These are phyloP conservation scores for Drosophila subpulchrella DNA, from an alignment of 1,140 invertebrate species.

Conservation along the genomic window DNA sequence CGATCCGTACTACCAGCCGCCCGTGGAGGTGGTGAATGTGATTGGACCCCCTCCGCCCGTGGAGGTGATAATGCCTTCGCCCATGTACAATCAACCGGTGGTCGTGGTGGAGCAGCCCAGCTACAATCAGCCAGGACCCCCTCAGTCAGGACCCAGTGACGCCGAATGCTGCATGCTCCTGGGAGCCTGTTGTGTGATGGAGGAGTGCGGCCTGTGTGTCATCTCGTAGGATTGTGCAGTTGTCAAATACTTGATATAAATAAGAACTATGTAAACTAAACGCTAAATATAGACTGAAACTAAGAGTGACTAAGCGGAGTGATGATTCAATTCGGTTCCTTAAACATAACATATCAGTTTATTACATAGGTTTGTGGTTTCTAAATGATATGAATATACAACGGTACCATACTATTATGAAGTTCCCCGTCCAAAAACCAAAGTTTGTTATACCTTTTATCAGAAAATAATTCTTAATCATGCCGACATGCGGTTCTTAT, in stretches of 20 bases:
- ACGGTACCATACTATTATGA: too few species aligned
- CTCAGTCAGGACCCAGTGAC: constrained; percentile 28
- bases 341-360: too few species aligned
- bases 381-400: too few species aligned
- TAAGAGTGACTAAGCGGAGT: constrained; percentile 9
- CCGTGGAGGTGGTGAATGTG: constrained; percentile 39
- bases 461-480: background rate
- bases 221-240: constrained; percentile 37
- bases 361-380: too few species aligned
- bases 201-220: constrained; percentile 61
- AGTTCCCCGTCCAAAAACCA: too few species aligned
- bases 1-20: constrained; percentile 62
- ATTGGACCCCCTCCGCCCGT: constrained; percentile 37
- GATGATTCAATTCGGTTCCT: constrained; percentile 8
- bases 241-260: constrained; percentile 2
- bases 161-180: constrained; percentile 65
- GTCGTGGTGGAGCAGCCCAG: constrained; percentile 45
- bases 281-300: constrained; percentile 41
- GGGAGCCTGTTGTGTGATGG: constrained; percentile 64
- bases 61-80: constrained; percentile 33
- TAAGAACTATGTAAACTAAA: constrained; percentile 24
- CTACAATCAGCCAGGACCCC: constrained; percentile 49
- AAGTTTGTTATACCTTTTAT: background rate
- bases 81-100: constrained; percentile 17
- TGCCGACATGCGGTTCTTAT: background rate